Percentiles rank a stretch among this genome's conserved stretches.
These are phyloP conservation scores for Macaca fascicularis DNA, from an alignment of 2,113 vertebrate species.

Conservation along the genomic window DNA sequence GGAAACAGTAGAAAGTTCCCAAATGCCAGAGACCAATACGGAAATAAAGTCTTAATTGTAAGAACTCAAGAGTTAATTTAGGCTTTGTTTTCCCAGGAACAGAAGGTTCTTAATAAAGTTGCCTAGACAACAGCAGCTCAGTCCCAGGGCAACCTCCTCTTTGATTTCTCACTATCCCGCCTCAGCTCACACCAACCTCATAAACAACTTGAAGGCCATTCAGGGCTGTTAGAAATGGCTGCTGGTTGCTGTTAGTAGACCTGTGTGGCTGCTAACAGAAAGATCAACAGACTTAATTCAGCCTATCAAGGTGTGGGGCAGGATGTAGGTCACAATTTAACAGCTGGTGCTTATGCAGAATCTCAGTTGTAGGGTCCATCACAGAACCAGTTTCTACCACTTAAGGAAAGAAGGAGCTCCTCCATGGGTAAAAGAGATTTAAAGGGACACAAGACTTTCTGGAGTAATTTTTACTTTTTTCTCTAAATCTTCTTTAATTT, in stretches of 20 bases:
- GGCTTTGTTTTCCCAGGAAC: constrained; percentile 15
- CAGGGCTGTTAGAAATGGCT: not conserved
- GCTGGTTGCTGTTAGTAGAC: constrained; percentile 33
- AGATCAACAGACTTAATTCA: constrained; percentile 38
- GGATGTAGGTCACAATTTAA: not conserved
- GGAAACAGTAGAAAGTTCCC: not conserved
- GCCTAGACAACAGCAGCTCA: constrained; percentile 54
- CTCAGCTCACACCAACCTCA: not conserved
- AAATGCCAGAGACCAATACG: not conserved
- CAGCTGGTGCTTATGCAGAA: constrained; percentile 27
- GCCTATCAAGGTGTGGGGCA: not conserved
- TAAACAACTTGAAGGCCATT: constrained; percentile 52
- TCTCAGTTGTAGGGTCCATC: not conserved
- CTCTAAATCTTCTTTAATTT: not conserved
- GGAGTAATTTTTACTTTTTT: not conserved
- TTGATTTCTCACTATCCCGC: constrained; percentile 55
- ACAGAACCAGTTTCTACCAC: not conserved
- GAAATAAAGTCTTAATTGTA: not conserved
- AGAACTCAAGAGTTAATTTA: constrained; percentile 55
- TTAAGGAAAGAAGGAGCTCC: not conserved
- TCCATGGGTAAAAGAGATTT: not conserved
- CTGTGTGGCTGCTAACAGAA: constrained; percentile 40
- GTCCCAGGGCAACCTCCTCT: constrained; percentile 34
- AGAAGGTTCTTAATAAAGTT: constrained; percentile 72
- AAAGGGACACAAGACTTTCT: not conserved